A percentile compares a stretch with the other conserved stretches of the same genome.
Conservation (phyloP, 2,888 invertebrate genomes). For the Entomobrya proxima region DNA sequence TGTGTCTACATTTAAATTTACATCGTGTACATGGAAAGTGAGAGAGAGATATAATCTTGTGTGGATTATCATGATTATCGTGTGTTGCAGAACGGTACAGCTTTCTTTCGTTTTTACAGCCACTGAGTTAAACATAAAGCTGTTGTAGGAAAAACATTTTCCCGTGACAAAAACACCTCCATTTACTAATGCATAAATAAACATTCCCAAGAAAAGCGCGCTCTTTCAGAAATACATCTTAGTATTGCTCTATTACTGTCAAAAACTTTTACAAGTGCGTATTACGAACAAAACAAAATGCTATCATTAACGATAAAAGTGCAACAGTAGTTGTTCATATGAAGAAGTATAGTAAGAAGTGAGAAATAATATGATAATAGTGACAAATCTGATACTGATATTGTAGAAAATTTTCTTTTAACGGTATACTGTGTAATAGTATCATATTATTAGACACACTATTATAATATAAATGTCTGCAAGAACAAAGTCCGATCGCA, state of each 20-base stretch:
- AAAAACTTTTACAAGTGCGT: neutral
- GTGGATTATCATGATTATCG: neutral
- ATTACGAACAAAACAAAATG: neutral
- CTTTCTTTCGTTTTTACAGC: neutral
- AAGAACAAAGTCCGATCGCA: neutral
- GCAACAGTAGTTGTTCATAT: neutral
- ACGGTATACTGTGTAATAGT: no score
- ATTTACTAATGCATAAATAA: no score
- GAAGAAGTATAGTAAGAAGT: neutral
- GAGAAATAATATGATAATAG: neutral
- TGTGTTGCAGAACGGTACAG: neutral
- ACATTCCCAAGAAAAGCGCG: no score
- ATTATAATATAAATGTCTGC: no score
- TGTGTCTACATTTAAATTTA: neutral
- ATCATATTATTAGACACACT: no score
- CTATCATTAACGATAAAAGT: neutral
- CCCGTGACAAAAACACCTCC: neutral
- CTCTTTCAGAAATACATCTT: no score
- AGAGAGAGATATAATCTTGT: conserved; percentile 10
- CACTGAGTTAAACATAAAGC: no score
- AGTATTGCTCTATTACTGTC: neutral
- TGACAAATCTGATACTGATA: no score
- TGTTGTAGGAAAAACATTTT: no score
- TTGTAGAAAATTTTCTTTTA: no score
- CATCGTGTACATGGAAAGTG: neutral